phyloP scores from a whole-genome alignment of 2,113 vertebrate species.

The Dasypus novemcinctus region DNA sequence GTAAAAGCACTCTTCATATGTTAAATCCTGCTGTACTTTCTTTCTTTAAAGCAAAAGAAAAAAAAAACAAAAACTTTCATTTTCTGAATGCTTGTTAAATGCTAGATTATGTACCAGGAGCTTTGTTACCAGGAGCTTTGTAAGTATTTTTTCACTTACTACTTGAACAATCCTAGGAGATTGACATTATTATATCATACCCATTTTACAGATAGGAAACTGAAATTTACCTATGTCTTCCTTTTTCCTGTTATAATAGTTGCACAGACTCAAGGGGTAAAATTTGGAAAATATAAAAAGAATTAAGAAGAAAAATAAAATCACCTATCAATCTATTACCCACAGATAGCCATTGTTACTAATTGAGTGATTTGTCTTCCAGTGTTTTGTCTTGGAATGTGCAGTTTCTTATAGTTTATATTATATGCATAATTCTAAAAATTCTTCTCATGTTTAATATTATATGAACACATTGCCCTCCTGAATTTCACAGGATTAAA shows the following conservation, averaged over 20 bases:
- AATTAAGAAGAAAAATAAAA: neutral
- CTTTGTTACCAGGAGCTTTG: neutral
- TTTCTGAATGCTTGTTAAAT: neutral
- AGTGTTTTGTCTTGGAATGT: neutral
- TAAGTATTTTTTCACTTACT: neutral
- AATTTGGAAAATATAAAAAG: neutral
- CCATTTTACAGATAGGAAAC: slow-evolving; percentile 18
- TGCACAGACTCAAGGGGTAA: neutral
- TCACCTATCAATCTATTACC: neutral
- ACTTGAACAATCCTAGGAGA: neutral
- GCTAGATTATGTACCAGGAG: neutral
- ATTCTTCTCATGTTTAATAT: neutral
- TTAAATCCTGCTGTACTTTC: neutral
- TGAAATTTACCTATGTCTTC: neutral
- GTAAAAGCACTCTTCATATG: neutral
- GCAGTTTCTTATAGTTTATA: neutral
- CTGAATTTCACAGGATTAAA: neutral
- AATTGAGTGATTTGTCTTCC: neutral
- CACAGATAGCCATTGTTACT: neutral
- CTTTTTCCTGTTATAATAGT: neutral
- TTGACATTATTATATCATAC: neutral
- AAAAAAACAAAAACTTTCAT: neutral
- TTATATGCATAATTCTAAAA: neutral
- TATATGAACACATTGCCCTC: neutral
- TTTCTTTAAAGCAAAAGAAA: slow-evolving; percentile 27